Evolutionary conservation across 2,797 vertebrate genomes (phyloP).

Genomic region (Carcharodon carcharias): DNA sequence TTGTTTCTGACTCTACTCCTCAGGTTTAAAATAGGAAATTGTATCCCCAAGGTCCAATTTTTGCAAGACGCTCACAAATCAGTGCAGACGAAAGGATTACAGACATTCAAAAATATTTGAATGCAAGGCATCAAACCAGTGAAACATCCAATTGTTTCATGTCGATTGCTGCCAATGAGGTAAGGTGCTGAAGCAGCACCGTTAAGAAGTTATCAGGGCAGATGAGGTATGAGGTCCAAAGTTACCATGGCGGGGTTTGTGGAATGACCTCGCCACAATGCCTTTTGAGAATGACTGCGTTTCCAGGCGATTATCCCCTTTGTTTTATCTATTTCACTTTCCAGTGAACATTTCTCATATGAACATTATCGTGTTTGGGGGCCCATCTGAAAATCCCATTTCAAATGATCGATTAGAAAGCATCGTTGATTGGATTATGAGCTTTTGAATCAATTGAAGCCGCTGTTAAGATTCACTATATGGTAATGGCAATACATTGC

Average conservation of each 20-base stretch:
- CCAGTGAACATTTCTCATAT: background rate
- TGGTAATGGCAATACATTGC: background rate
- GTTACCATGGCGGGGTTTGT: background rate
- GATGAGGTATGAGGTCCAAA: background rate
- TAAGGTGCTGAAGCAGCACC: background rate
- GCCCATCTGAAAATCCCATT: background rate
- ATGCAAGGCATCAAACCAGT: background rate
- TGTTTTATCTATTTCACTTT: background rate
- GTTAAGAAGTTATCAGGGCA: background rate
- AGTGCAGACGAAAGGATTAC: background rate
- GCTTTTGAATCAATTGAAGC: background rate
- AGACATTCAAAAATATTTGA: conserved; percentile 21
- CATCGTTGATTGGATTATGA: background rate
- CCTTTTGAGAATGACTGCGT: background rate
- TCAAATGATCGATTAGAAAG: background rate
- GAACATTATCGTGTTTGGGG: background rate
- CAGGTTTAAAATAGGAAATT: conserved; percentile 29
- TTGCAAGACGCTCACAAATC: conserved; percentile 20
- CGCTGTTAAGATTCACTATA: background rate
- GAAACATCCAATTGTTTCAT: background rate
- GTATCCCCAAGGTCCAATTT: conserved; percentile 32
- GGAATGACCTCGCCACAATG: background rate
- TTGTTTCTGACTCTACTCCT: background rate
- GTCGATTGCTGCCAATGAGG: background rate
- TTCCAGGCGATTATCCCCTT: too few species aligned